Percentiles rank a stretch among this genome's conserved stretches.
Conservation (phyloP, 2,113 vertebrate species). For the Pseudopipra pipra region DNA sequence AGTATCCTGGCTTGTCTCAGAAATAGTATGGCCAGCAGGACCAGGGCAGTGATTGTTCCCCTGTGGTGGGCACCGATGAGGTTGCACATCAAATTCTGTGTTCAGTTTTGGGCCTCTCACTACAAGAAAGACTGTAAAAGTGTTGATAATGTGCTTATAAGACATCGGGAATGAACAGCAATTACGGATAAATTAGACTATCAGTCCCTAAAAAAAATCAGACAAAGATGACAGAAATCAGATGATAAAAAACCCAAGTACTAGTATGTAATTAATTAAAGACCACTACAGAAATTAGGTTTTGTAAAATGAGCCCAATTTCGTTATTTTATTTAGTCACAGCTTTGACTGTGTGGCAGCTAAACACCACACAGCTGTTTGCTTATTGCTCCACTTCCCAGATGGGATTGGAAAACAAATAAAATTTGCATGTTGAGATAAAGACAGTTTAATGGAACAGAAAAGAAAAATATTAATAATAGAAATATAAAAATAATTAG, state of each 20-base stretch:
- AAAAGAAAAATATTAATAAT: not conserved
- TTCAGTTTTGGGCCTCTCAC: not conserved
- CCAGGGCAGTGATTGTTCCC: not conserved
- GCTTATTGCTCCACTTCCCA: not conserved
- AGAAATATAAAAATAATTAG: not conserved
- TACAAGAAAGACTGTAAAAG: not conserved
- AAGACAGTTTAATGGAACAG: not conserved
- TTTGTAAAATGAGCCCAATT: not conserved
- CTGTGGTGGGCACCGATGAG: not conserved
- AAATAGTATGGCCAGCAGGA: not conserved
- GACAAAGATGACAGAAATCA: not conserved
- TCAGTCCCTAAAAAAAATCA: not conserved
- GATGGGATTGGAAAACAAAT: not conserved
- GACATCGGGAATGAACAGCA: not conserved
- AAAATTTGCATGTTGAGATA: not conserved
- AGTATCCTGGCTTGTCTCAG: not conserved
- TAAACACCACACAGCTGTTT: not conserved
- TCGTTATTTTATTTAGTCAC: not conserved
- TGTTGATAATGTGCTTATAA: not conserved
- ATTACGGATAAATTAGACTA: not conserved
- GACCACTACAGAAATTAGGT: accelerated
- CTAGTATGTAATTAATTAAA: not conserved
- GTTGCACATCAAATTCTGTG: not conserved
- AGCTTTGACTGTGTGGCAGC: not conserved
- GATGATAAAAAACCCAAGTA: not conserved